A percentile compares a stretch with the other conserved stretches of the same genome.
Conservation (phyloP, 2,797 vertebrate genomes). For the Monodelphis domestica region DNA sequence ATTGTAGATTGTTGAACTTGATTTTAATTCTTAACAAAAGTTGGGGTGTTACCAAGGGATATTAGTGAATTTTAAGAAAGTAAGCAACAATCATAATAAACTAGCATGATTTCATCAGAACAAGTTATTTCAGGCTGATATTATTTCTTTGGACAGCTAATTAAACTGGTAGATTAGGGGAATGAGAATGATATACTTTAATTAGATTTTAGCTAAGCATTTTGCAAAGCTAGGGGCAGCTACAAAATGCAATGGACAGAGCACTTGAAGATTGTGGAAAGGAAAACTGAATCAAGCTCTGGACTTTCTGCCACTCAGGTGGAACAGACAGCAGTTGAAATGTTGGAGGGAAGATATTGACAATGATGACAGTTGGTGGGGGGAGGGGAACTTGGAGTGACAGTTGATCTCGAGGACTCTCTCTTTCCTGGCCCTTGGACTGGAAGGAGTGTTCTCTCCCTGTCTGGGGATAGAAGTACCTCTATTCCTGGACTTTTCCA, state of each 20-base stretch:
- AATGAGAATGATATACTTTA: not conserved
- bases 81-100: not conserved
- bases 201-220: not conserved
- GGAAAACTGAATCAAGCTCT: too few relatives aligned
- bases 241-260: not conserved
- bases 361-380: too few relatives aligned
- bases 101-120: not conserved
- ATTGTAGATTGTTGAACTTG: not conserved
- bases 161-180: not conserved
- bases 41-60: not conserved
- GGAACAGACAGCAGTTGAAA: too few relatives aligned
- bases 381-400: too few relatives aligned
- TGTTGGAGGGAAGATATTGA: too few relatives aligned
- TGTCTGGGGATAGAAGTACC: too few relatives aligned
- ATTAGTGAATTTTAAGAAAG: not conserved
- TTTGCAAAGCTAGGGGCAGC: not conserved
- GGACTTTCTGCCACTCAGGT: too few relatives aligned
- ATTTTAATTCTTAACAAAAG: not conserved
- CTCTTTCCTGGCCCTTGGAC: too few relatives aligned
- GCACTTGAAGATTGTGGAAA: too few relatives aligned
- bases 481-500: too few relatives aligned
- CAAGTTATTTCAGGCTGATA: not conserved
- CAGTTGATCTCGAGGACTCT: too few relatives aligned
- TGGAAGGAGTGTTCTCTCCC: too few relatives aligned
- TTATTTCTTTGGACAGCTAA: not conserved